These are phyloP conservation scores for Nephrotoma guestfalica DNA, from an alignment of 2,888 invertebrate species.

Conservation along the genomic window DNA sequence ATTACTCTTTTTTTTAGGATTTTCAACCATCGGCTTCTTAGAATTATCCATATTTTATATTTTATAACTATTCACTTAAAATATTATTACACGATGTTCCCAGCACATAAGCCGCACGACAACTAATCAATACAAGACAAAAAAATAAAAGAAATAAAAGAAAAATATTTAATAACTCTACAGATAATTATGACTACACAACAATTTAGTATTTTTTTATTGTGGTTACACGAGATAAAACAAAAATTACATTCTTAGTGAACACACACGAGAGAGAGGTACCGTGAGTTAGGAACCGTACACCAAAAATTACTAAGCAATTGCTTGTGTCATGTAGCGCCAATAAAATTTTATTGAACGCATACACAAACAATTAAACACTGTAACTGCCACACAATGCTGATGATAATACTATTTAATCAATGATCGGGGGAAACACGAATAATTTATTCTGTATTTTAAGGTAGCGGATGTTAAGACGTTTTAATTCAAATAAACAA, in stretches of 20 bases:
- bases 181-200: too few relatives aligned
- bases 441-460: too few relatives aligned
- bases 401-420: too few relatives aligned
- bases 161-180: background rate
- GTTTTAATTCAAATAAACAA: background rate
- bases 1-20: constrained; percentile 27
- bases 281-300: background rate
- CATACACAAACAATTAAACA: background rate
- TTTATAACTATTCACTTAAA: background rate
- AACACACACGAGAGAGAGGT: background rate
- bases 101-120: background rate
- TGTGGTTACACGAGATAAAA: background rate
- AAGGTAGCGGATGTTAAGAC: background rate
- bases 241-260: background rate
- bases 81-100: background rate
- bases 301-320: background rate
- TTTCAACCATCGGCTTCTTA: constrained; percentile 25
- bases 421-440: too few relatives aligned
- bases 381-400: too few relatives aligned
- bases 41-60: constrained; percentile 25
- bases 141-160: background rate
- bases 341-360: background rate
- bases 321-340: background rate
- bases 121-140: background rate
- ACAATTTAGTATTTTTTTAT: background rate